Evolutionary conservation across 2,797 vertebrate genomes (phyloP), one percentile per base, ranked within the genome.

Genomic region (Ptychadena robeensis): DNA sequence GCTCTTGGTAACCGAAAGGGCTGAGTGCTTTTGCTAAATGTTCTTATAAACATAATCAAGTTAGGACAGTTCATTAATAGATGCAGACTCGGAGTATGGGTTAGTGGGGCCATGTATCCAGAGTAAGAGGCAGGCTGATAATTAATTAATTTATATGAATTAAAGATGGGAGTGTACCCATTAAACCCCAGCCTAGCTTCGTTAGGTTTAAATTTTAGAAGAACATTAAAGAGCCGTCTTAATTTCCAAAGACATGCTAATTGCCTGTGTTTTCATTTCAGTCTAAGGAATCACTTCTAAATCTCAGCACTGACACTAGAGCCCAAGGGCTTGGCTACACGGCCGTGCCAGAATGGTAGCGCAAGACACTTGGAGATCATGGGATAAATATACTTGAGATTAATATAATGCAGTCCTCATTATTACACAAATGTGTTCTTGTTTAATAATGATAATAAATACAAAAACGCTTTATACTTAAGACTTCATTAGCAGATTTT

Each of bases 41-140:
- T 40, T 22, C 73, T 64, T 37, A 64, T 75, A 64, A 75, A 30
- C 34, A 64, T 75, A 75, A 75, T 75, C 57, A 75, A 75, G 57
- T 75, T 75, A 64, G 40, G 8, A 37, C 40, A 64, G 59, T 75
- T 63, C 63, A 75, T 74, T 37, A 59, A 74, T 35, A 74, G 57
- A 63, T 48, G 15, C 5, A 48, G 15, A 48, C 44, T 18, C 18
- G 3, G 7, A 18, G 40, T 44, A 44, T 44, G 2, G 12, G 72
- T 75, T 38, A 64, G 73, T 40, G n/a, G 59, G 27, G 32, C 63
- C 30, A 67, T 53, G 63, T 64, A 76, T 76, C 63, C 48, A 65
- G 61, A 25, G 35, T 65, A 59, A n/a, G n/a, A 67, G 61, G 37
- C 63, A 67, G 40, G 40, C 32, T 28, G 32, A 44, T 67, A 44